A percentile compares a stretch with the other conserved stretches of the same genome.
Conservation (phyloP, 2,113 vertebrate genomes). For the Callospermophilus lateralis region DNA sequence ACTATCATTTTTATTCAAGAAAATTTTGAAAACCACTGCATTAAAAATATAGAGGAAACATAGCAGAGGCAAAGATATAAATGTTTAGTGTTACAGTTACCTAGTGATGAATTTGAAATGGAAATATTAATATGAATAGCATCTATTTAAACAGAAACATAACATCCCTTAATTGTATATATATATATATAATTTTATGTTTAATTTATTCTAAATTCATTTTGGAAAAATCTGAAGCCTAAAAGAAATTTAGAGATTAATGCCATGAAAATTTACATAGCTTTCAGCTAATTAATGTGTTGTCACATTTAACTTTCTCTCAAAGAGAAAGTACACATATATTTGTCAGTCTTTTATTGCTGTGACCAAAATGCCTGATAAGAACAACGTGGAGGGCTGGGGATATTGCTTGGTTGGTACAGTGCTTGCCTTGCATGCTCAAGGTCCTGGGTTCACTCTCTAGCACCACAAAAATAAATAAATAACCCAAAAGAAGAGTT, state of each 20-base stretch:
- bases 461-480: too few species aligned
- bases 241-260: neutral
- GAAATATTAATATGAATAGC: neutral
- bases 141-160: neutral
- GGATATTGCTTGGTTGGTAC: too few species aligned
- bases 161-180: neutral
- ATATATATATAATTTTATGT: neutral
- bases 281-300: neutral
- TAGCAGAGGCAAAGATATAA: neutral
- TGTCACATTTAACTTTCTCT: neutral
- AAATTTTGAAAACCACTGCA: neutral
- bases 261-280: neutral
- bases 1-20: neutral
- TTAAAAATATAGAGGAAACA: neutral
- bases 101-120: neutral
- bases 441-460: too few species aligned
- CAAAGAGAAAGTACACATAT: neutral
- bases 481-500: too few species aligned
- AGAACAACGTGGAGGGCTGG: too few species aligned
- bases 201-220: neutral
- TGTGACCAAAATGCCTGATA: too few species aligned
- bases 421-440: too few species aligned
- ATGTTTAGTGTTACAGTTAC: fast-evolving
- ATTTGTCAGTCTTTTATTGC: too few species aligned
- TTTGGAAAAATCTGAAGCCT: neutral